Evolutionary conservation across 2,797 vertebrate species (phyloP).

Genomic region (Melanotaenia pygmaea): DNA sequence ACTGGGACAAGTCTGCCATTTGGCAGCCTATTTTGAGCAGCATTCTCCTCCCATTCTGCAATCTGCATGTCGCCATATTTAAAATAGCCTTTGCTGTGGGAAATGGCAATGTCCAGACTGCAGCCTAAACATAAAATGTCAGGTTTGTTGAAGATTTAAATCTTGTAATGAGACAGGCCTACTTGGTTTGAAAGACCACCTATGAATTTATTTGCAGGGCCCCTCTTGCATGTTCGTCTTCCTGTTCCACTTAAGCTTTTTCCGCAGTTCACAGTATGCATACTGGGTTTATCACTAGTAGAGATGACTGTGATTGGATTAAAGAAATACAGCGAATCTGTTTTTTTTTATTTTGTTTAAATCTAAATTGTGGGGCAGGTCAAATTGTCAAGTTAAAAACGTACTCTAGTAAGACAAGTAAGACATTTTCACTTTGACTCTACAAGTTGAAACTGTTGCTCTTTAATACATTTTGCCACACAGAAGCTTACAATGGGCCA

Average conservation of each 20-base stretch:
- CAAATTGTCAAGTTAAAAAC: neutral
- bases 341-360: neutral
- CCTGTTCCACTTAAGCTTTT: neutral
- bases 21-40: neutral
- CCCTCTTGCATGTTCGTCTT: neutral
- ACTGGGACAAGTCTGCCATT: neutral
- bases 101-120: neutral
- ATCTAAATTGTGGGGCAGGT: neutral
- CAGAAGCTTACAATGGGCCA: neutral
- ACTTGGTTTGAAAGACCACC: neutral
- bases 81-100: neutral
- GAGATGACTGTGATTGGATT: too few species aligned
- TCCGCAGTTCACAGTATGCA: neutral
- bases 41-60: neutral
- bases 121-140: neutral
- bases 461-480: neutral
- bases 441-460: neutral
- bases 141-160: neutral
- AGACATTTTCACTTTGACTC: neutral
- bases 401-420: too few species aligned
- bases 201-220: neutral
- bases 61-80: neutral
- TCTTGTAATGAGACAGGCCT: neutral
- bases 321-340: too few species aligned
- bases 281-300: neutral